Conservation (phyloP, 2,888 invertebrate genomes). For the Parochlus steinenii region DNA sequence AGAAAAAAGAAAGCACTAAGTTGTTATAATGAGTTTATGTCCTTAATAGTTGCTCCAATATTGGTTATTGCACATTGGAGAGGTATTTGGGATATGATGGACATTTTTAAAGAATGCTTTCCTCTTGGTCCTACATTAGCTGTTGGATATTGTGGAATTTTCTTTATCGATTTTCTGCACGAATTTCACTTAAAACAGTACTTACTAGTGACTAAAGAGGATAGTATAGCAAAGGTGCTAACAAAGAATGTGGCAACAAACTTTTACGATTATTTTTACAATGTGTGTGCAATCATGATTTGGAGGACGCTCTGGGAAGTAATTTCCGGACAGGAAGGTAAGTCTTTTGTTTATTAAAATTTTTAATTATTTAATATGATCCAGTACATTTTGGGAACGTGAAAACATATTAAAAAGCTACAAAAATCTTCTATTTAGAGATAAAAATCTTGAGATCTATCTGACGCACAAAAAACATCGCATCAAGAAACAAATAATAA, state of each 20-base stretch:
- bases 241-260: constrained; percentile 6
- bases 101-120: constrained; percentile 30
- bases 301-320: constrained; percentile 9
- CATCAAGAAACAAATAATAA: too few species aligned
- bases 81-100: constrained; percentile 37
- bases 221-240: not conserved
- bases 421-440: too few species aligned
- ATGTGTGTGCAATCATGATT: constrained; percentile 1
- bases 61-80: constrained; percentile 37
- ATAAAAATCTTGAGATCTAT: too few species aligned
- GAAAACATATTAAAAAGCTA: too few species aligned
- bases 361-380: too few species aligned
- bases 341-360: too few species aligned
- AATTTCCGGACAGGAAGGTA: constrained; percentile 10
- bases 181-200: constrained; percentile 4
- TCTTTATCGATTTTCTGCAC: not conserved
- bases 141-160: not conserved
- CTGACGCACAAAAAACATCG: too few species aligned
- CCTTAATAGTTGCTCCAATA: too few species aligned
- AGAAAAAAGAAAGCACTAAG: too few species aligned
- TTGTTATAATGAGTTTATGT: too few species aligned
- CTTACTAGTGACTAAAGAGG: constrained; percentile 11
- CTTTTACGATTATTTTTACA: constrained; percentile 10
- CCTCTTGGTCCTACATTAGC: constrained; percentile 22
- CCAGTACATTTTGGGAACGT: too few species aligned